Percentiles rank a stretch among this genome's conserved stretches.
Evolutionary conservation across 2,797 vertebrate genomes (phyloP).

Genomic region (Helarctos malayanus): DNA sequence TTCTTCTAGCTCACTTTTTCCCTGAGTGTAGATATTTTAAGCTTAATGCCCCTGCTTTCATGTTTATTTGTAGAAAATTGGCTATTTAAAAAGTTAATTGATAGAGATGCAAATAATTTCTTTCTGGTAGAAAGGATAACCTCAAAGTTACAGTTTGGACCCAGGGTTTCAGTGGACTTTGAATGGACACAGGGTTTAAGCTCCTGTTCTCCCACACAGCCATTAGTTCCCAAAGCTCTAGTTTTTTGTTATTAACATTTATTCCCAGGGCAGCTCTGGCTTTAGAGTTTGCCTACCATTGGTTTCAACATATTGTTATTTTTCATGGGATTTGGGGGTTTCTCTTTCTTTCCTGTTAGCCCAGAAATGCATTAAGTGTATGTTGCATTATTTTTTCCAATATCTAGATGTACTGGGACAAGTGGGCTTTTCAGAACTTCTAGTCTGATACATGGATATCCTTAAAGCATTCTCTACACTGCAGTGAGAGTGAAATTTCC

Average conservation of each 20-base stretch:
- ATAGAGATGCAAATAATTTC: not conserved
- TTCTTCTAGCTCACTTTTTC: not conserved
- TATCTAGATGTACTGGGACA: not conserved
- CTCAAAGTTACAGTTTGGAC: not conserved
- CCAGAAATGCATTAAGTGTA: not conserved
- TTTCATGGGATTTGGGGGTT: not conserved
- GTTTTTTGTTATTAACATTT: not conserved
- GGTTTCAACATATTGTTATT: not conserved
- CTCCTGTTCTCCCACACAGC: not conserved
- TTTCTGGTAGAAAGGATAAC: not conserved
- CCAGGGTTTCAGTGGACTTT: not conserved
- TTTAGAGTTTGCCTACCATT: not conserved
- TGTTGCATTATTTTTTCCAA: not conserved
- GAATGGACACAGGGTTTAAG: not conserved
- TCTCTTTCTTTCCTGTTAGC: not conserved
- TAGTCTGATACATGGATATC: not conserved
- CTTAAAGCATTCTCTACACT: not conserved
- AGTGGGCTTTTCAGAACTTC: slow-evolving; percentile 14
- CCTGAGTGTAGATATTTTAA: not conserved
- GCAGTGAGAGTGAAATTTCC: not conserved
- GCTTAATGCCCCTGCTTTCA: not conserved
- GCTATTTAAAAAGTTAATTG: not conserved
- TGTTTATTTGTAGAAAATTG: not conserved
- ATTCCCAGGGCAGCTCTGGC: not conserved
- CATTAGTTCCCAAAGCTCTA: not conserved